Percentiles rank a stretch among this genome's conserved stretches.
Conservation (phyloP, 2,113 vertebrate genomes). For the Rhinolophus sinicus region DNA sequence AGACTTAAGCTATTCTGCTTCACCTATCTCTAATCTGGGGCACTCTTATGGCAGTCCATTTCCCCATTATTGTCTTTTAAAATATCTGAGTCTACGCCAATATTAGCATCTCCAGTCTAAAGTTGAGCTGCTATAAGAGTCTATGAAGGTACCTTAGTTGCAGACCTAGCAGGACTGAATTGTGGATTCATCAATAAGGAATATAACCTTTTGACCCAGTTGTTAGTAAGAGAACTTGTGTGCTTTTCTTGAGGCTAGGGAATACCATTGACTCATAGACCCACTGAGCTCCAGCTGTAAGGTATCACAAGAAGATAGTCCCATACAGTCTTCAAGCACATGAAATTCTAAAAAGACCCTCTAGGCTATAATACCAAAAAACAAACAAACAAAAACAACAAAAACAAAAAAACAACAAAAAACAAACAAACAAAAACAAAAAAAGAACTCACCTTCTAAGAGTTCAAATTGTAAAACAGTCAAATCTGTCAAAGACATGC, state of each 20-base stretch:
- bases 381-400: no score
- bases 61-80: neutral
- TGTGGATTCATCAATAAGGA: neutral
- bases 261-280: neutral
- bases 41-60: neutral
- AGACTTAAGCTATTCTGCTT: neutral
- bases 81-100: neutral
- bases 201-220: neutral
- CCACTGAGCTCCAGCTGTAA: neutral
- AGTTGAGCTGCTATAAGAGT: neutral
- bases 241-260: neutral
- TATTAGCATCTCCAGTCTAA: neutral
- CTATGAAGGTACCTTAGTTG: neutral
- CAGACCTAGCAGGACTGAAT: neutral
- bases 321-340: neutral
- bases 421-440: neutral
- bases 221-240: neutral
- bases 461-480: neutral
- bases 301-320: neutral
- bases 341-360: constrained; percentile 5
- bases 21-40: neutral
- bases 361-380: neutral
- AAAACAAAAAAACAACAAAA: no score
- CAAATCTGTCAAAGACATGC: neutral
- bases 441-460: neutral